Percentiles rank a stretch among this genome's conserved stretches.
These are phyloP conservation scores for Bergia sp. DNA, from an alignment of 92 coral and sea anemone species.

Conservation along the genomic window DNA sequence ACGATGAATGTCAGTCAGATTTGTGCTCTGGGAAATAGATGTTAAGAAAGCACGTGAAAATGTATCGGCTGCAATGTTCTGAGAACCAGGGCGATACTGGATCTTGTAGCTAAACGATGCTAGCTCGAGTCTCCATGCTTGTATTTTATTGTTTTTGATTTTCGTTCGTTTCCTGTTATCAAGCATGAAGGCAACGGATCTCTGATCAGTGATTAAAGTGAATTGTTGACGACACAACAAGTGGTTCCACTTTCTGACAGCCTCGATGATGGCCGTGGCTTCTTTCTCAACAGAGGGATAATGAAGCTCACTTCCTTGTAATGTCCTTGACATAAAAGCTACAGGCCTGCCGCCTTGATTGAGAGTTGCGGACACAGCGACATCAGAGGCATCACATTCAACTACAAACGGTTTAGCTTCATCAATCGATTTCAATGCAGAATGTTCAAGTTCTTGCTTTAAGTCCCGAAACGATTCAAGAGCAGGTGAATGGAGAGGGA, in stretches of 20 bases:
- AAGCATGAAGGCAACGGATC: neutral
- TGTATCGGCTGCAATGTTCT: neutral
- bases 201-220: neutral
- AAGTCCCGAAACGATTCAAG: neutral
- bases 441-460: neutral
- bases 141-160: neutral
- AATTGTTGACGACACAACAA: neutral
- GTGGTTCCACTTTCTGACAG: neutral
- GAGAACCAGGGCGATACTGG: neutral
- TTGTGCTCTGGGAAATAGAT: neutral
- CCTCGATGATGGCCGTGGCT: constrained; percentile 4
- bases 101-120: neutral
- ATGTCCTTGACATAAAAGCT: neutral
- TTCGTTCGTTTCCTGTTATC: neutral
- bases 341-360: neutral
- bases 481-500: too few relatives aligned
- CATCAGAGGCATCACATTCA: neutral
- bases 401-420: neutral
- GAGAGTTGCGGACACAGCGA: neutral
- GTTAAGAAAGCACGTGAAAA: neutral
- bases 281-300: neutral
- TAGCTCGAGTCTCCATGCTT: neutral
- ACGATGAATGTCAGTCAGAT: neutral
- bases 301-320: neutral
- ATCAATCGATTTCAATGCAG: neutral